Base-by-base conservation (phyloP, 2,113 vertebrate species). In the Pyrgilauda ruficollis region DNA sequence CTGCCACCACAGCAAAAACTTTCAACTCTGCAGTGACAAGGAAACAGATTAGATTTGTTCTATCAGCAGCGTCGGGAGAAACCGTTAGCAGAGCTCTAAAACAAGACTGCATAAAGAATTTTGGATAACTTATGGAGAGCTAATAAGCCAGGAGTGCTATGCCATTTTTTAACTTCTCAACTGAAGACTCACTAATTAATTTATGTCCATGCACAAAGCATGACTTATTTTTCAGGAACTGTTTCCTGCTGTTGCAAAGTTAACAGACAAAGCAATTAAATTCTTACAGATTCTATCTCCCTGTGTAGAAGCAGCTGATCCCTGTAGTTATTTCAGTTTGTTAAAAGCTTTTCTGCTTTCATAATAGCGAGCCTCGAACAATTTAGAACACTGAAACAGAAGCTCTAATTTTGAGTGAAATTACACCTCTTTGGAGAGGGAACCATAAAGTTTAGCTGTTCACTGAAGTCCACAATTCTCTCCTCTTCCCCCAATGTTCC, bases 1-100 rank as follows among this genome's bases (percentile, higher is more conserved):
- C 95, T 96, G 88, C 94, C 79, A 94, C 77, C 72, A 70, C 72
- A 90, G 80, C 50, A 78, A 94, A 90, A 90, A 86, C 88, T 93
- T 96, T 84, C 50, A 92, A 47, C 94, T 89, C 68, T 43, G 74
- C 77, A 96, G 61, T 92, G 78, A 93, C 6, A 0, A 90, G 72
- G 68, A 77, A 95, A 86, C 35, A 93, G 94, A 96, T 97, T 86
- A 96, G 75, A 84, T 76, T 93, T 88, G 39, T 72, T 59, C 79
- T 93, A 94, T 93, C 68, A 95, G 90, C 43, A 81, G 61, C 0
- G 3, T 44, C 39, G 76, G 83, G 59, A 92, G 59, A 93, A 93
- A 81, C 39, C 2, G 24, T 59, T 67, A 89, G 47, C 11, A 84
- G 50, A 95, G 31, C 61, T 90, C 83, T 72, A 63, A 87, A 87